phyloP scores from a whole-genome alignment of 2,888 invertebrate genomes.

The Trachelus tabidus region DNA sequence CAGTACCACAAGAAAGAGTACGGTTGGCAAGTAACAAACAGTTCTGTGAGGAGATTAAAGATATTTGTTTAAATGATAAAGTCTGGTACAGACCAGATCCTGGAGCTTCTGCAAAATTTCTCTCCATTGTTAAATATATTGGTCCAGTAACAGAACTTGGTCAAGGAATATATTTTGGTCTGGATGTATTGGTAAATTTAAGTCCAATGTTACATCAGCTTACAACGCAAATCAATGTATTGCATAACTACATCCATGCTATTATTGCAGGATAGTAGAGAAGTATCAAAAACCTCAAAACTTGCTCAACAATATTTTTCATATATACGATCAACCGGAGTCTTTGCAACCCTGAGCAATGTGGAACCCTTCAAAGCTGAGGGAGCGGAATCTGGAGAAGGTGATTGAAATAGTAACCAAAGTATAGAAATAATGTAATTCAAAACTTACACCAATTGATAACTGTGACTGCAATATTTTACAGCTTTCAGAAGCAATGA shows the following conservation, averaged over 20 bases:
- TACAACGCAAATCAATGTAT: background rate
- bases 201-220: background rate
- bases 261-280: conserved; percentile 37
- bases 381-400: conserved; percentile 14
- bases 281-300: conserved; percentile 31
- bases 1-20: conserved; percentile 68
- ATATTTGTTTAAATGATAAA: conserved; percentile 41
- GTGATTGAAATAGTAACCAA: conserved; percentile 28
- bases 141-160: conserved; percentile 69
- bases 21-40: conserved; percentile 65
- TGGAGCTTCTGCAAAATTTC: conserved; percentile 22
- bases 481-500: conserved; percentile 23
- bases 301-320: conserved; percentile 40
- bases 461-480: background rate
- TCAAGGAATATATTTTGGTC: conserved; percentile 69
- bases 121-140: conserved; percentile 68
- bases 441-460: background rate
- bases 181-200: conserved; percentile 70
- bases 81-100: conserved; percentile 44
- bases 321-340: conserved; percentile 35
- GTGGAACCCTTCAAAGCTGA: conserved; percentile 44
- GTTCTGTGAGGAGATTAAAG: conserved; percentile 65
- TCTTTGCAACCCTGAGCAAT: conserved; percentile 44
- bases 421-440: conserved; percentile 30
- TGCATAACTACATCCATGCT: background rate